Percentiles rank a stretch among this genome's conserved stretches.
Conservation (phyloP, 2,888 invertebrate genomes). For the Creontiades dilutus region DNA sequence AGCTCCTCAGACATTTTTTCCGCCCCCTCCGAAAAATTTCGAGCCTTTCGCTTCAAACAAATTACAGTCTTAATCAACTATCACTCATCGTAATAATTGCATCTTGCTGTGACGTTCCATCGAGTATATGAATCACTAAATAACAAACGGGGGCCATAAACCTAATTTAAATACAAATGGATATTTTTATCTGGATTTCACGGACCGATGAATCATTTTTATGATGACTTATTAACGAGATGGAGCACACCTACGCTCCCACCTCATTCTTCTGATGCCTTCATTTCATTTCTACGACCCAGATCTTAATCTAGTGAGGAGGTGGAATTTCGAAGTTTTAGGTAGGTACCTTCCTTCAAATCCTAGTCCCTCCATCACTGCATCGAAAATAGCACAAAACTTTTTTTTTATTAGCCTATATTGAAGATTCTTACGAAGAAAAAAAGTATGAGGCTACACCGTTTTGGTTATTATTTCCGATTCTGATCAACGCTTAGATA, state of each 20-base stretch:
- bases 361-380: too few species aligned
- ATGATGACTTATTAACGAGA: slow-evolving; percentile 12
- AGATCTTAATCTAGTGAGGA: background rate
- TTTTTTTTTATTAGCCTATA: too few species aligned
- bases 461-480: too few species aligned
- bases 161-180: slow-evolving; percentile 14
- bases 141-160: background rate
- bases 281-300: background rate
- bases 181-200: slow-evolving; percentile 11
- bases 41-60: background rate
- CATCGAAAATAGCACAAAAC: too few species aligned
- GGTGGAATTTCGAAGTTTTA: too few species aligned
- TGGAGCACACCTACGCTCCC: slow-evolving; percentile 14
- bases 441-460: too few species aligned
- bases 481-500: too few species aligned
- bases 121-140: slow-evolving; percentile 2
- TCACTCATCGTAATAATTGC: slow-evolving; percentile 8
- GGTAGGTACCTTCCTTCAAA: too few species aligned
- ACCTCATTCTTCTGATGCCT: background rate
- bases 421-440: too few species aligned
- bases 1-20: background rate
- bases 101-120: slow-evolving; percentile 6
- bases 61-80: background rate
- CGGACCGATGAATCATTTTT: background rate
- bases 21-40: background rate